Conservation (phyloP, 2,113 vertebrate genomes). For the Gobiocypris rarus region DNA sequence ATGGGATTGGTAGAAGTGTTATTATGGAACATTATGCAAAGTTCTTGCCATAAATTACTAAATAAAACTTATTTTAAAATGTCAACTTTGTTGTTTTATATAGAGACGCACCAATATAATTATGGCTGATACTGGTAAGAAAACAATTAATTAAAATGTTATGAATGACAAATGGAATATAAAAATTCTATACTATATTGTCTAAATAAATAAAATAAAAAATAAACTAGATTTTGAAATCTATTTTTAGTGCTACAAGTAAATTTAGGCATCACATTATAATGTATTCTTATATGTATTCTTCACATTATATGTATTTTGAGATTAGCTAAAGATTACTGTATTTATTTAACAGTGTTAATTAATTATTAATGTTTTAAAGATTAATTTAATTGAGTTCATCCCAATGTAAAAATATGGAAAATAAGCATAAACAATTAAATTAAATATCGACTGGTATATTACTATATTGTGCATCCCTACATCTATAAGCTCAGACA, state of each 20-base stretch:
- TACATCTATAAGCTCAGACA: neutral
- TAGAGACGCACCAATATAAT: neutral
- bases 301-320: no score
- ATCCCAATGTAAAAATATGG: neutral
- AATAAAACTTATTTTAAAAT: neutral
- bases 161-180: neutral
- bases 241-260: no score
- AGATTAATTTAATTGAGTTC: no score
- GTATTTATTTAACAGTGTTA: no score
- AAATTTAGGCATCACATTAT: no score
- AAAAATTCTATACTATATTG: neutral
- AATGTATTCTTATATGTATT: no score
- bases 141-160: constrained; percentile 3
- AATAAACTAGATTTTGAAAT: no score
- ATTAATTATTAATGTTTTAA: no score
- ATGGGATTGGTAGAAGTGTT: no score
- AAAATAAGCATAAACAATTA: neutral
- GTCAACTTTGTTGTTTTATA: neutral
- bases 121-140: neutral
- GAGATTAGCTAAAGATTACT: no score
- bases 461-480: neutral
- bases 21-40: neutral
- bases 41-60: neutral
- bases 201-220: no score
- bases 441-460: neutral